Percentiles rank a stretch among this genome's conserved stretches.
phyloP scores from a whole-genome alignment of 35 echinoderm and acorn worm genomes.

The Antedon bifida region DNA sequence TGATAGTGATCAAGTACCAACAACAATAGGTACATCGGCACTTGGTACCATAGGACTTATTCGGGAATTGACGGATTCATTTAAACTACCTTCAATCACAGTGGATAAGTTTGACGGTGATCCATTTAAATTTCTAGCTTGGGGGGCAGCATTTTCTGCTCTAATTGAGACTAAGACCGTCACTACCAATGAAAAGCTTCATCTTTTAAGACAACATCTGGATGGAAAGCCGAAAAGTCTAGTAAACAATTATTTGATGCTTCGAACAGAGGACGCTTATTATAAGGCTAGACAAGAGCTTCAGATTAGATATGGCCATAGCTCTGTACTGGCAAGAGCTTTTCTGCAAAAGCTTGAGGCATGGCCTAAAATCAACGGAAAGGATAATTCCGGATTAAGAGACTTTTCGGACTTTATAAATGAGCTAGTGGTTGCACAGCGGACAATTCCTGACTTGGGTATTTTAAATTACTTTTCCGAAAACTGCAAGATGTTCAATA shows the following conservation, averaged over 20 bases:
- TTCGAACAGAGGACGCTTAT: constrained; percentile 20
- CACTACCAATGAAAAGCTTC: not conserved
- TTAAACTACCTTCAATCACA: not conserved
- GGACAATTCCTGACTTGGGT: not conserved
- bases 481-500: constrained; percentile 20
- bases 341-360: not conserved
- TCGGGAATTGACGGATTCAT: not conserved
- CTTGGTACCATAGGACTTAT: too few relatives aligned
- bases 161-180: not conserved
- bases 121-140: not conserved
- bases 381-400: constrained; percentile 4
- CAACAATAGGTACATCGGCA: too few relatives aligned
- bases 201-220: constrained; percentile 5
- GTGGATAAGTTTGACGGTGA: not conserved
- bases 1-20: too few relatives aligned
- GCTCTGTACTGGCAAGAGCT: not conserved
- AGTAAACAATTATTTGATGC: constrained; percentile 20
- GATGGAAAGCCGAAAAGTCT: constrained; percentile 4
- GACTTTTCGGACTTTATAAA: constrained; percentile 25
- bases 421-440: not conserved
- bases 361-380: not conserved
- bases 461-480: constrained; percentile 17
- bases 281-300: constrained; percentile 6
- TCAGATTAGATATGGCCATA: constrained; percentile 13
- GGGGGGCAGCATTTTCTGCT: not conserved